These are phyloP conservation scores for Semaprochilodus insignis DNA, from an alignment of 2,797 vertebrate genomes.

Conservation along the genomic window DNA sequence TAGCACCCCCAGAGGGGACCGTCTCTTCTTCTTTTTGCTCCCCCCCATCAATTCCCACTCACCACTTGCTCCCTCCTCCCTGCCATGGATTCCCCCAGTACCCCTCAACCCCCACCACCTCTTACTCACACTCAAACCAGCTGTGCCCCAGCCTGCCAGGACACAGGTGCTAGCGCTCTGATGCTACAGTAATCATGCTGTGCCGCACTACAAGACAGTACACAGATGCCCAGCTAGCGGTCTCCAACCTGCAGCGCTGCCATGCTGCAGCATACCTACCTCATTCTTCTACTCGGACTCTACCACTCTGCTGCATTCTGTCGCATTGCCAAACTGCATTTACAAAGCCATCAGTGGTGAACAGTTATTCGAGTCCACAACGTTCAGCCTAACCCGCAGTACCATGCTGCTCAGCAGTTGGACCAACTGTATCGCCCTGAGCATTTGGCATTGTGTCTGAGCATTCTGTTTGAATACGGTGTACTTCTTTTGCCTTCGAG, in stretches of 20 bases:
- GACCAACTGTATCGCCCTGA: not conserved
- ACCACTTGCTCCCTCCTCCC: not conserved
- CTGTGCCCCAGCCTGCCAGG: slow-evolving; percentile 63
- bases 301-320: not conserved
- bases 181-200: slow-evolving; percentile 53
- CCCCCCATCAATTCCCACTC: not conserved
- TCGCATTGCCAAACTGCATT: not conserved
- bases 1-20: slow-evolving; percentile 10
- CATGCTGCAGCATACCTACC: slow-evolving; percentile 28
- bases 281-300: not conserved
- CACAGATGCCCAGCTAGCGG: slow-evolving; percentile 51
- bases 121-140: slow-evolving; percentile 36
- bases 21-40: not conserved
- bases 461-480: not conserved
- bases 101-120: slow-evolving; percentile 25
- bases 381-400: not conserved
- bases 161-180: slow-evolving; percentile 55
- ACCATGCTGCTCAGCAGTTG: not conserved
- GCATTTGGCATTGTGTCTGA: not conserved
- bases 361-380: not conserved
- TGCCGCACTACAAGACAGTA: slow-evolving; percentile 33
- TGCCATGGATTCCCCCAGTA: not conserved
- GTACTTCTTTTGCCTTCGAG: not conserved
- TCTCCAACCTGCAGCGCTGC: slow-evolving; percentile 41
- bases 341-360: slow-evolving; percentile 17